Percentiles rank a stretch among this genome's conserved stretches.
phyloP scores from a whole-genome alignment of 2,797 vertebrate genomes.

The Spondyliosoma cantharus region DNA sequence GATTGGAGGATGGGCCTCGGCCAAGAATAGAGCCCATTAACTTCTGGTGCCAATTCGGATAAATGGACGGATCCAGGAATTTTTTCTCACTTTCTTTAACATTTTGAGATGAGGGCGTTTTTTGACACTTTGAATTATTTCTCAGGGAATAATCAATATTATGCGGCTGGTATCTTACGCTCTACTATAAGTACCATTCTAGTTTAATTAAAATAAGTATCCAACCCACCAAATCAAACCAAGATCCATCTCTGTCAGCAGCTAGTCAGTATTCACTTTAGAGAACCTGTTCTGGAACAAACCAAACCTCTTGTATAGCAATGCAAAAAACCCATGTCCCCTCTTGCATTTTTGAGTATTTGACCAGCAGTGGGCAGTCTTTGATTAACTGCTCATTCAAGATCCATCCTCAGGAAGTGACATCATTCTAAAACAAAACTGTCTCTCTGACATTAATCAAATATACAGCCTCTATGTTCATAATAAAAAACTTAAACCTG shows the following conservation, averaged over 20 bases:
- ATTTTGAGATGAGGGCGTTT: too few species aligned
- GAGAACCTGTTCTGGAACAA: background rate
- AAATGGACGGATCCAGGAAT: too few species aligned
- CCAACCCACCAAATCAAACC: background rate
- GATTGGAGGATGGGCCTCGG: too few species aligned
- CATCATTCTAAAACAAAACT: background rate
- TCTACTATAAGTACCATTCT: too few species aligned
- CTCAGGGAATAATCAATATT: too few species aligned
- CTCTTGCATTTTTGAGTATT: constrained; percentile 12
- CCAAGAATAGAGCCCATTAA: too few species aligned
- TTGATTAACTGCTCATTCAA: background rate
- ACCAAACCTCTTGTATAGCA: background rate
- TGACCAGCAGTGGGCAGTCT: constrained; percentile 43
- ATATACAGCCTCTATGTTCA: background rate
- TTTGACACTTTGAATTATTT: too few species aligned
- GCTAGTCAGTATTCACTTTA: background rate
- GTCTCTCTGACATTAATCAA: constrained; percentile 24
- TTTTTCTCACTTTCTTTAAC: too few species aligned
- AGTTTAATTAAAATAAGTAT: constrained; percentile 3
- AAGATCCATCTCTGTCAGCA: background rate
- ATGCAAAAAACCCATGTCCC: background rate
- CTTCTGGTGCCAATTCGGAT: too few species aligned
- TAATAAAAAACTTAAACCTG: background rate
- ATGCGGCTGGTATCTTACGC: too few species aligned
- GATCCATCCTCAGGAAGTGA: background rate